Conservation (phyloP, 2,888 invertebrate species). For the Axea sp. region DNA sequence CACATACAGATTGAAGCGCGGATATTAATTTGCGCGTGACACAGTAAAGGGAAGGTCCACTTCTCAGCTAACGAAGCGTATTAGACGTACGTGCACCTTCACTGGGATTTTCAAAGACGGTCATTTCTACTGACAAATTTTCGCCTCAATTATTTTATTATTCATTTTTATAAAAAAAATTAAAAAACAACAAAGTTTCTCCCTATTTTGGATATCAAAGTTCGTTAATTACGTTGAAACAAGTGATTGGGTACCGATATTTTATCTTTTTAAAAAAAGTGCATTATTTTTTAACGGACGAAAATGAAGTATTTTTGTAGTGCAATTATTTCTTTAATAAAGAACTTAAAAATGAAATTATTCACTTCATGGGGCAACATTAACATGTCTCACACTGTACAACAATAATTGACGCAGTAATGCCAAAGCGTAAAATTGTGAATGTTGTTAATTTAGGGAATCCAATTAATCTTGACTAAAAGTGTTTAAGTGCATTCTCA, state of each 20-base stretch:
- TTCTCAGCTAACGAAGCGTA: slow-evolving; percentile 49
- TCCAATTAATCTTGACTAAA: slow-evolving; percentile 11
- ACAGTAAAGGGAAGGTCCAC: slow-evolving; percentile 47
- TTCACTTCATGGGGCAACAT: too few relatives aligned
- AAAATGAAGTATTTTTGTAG: too few relatives aligned
- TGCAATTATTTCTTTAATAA: too few relatives aligned
- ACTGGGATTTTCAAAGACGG: not conserved
- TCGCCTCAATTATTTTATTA: not conserved
- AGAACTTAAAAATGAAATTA: too few relatives aligned
- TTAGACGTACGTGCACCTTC: slow-evolving; percentile 37
- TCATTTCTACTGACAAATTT: not conserved
- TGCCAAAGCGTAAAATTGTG: slow-evolving; percentile 15
- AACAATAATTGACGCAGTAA: slow-evolving; percentile 13
- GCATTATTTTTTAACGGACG: too few relatives aligned
- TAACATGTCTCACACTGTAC: not conserved
- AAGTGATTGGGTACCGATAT: too few relatives aligned
- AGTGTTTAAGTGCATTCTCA: slow-evolving; percentile 26
- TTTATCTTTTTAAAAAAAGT: too few relatives aligned
- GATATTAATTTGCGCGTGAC: slow-evolving; percentile 66
- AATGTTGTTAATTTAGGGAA: slow-evolving; percentile 8
- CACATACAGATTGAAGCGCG: slow-evolving; percentile 64
- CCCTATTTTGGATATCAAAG: too few relatives aligned
- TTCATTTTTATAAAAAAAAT: too few relatives aligned
- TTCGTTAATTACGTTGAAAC: too few relatives aligned
- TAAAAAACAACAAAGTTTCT: too few relatives aligned